Evolutionary conservation across 1,140 invertebrate species (phyloP).

Genomic region (Camponotus vicinus): DNA sequence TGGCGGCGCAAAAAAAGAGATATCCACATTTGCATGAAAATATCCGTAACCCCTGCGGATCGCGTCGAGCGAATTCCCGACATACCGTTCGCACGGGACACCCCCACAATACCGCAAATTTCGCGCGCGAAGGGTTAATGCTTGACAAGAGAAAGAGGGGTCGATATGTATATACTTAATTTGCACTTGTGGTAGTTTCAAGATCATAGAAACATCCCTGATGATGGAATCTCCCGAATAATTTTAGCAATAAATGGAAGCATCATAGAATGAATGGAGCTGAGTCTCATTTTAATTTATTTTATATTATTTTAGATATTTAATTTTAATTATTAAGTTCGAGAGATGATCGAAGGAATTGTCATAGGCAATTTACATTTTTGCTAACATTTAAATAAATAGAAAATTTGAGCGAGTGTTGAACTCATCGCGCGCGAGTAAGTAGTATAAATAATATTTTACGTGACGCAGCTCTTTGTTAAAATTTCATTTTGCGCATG

Average conservation of each 20-base stretch:
- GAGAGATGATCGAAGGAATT: not conserved
- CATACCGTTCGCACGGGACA: slow-evolving; percentile 3
- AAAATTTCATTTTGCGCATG: not conserved
- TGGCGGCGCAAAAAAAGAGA: slow-evolving; percentile 27
- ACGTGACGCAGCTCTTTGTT: not conserved
- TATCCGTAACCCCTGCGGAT: slow-evolving; percentile 50
- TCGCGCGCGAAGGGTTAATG: slow-evolving; percentile 44
- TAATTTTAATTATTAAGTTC: not conserved
- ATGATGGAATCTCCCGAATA: slow-evolving; percentile 22
- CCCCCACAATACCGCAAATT: slow-evolving; percentile 53
- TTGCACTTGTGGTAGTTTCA: not conserved
- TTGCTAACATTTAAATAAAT: not conserved
- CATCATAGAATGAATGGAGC: not conserved
- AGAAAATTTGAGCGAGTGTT: not conserved
- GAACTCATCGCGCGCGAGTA: not conserved
- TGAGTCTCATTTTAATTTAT: not conserved
- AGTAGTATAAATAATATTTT: not conserved
- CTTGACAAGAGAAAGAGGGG: slow-evolving; percentile 29
- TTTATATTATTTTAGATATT: not conserved
- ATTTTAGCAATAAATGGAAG: not conserved
- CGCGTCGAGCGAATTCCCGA: slow-evolving; percentile 35
- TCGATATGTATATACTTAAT: slow-evolving; percentile 28
- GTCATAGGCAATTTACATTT: not conserved
- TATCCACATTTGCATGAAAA: slow-evolving; percentile 72
- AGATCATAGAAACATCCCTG: not conserved